Evolutionary conservation across 2,797 vertebrate species (phyloP), one percentile per base, ranked within the genome.

Genomic region (Hipposideros larvatus): DNA sequence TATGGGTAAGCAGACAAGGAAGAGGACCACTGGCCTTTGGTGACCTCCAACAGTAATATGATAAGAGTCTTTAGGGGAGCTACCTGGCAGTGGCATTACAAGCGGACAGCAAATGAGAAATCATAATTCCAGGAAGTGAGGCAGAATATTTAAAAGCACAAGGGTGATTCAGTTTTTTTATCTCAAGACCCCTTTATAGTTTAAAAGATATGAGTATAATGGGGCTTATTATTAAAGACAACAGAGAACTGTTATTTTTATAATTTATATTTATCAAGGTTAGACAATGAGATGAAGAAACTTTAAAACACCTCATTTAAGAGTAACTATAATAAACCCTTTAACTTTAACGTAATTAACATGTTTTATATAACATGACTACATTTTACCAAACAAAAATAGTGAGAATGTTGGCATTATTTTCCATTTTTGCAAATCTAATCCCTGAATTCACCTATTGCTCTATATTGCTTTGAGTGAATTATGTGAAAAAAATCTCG

Each of bases 281-380:
- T 90, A 78, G 53, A 74, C 2, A 74, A 5, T 80, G 19, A 68
- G 57, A 86, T 48, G 7, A 65, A 48, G 7, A 65, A 87, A 65
- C 10, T 87, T 59, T 24, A 43, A 84, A 90, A 41, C n/a, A 55
- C 7, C 74, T 86, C 16, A 70, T 37, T 63, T 73, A 63, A 85
- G 8, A 91, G 22, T 65, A 77, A 68, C 6, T 22, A 37, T 6
- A 22, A 65, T 55, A 53, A 70, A 11, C 7, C 6, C 2, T 78
- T 71, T 77, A 93, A 55, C 77, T 16, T 63, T 90, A 53, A 89
- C 31, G 68, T 61, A 74, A 94, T n/a, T 78, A 84, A 26, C 19
- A 77, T 51, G 7, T 75, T 93, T 82, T 90, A 70, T 65, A 63
- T 57, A 70, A 65, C 5, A 26, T 55, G 5, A n/a, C 31, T 48